Percentiles rank a stretch among this genome's conserved stretches.
Conservation (phyloP, 2,113 vertebrate genomes). For the Myocastor coypus region DNA sequence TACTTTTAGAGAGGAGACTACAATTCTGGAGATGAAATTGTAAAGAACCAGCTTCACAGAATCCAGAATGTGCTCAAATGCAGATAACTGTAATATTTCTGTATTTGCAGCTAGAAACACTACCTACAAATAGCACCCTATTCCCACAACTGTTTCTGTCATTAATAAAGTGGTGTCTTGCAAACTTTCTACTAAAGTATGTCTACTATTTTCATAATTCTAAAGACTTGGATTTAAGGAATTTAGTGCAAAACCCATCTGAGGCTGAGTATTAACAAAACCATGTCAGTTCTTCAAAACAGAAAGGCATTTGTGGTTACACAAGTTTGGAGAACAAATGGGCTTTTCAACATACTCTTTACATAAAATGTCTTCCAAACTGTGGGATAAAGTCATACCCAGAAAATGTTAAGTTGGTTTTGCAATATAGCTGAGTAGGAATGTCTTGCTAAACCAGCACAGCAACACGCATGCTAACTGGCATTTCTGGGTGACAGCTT, state of each 20-base stretch:
- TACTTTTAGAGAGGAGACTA: conserved; percentile 24
- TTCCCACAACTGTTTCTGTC: conserved; percentile 18
- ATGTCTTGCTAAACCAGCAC: neutral
- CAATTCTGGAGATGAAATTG: conserved; percentile 7
- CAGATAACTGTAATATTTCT: conserved; percentile 6
- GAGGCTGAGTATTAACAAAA: conserved; percentile 33
- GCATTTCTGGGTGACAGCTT: too few species aligned
- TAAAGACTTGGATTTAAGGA: conserved; percentile 29
- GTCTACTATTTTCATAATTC: conserved; percentile 10
- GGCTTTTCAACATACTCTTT: neutral
- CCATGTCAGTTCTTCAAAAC: neutral
- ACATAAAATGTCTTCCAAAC: conserved; percentile 22
- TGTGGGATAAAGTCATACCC: neutral
- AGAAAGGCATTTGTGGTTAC: neutral
- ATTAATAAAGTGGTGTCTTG: neutral
- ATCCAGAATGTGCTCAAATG: conserved; percentile 1
- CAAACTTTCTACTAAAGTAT: conserved; percentile 24
- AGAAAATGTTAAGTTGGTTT: neutral
- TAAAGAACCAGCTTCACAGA: conserved; percentile 18
- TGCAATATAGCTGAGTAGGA: conserved; percentile 16
- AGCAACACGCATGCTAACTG: neutral
- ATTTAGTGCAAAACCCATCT: neutral
- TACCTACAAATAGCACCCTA: neutral
- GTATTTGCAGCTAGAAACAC: conserved; percentile 8
- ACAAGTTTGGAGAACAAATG: conserved; percentile 10